Conservation (phyloP, 2,888 invertebrate genomes). For the Opisthograptis luteolata region DNA sequence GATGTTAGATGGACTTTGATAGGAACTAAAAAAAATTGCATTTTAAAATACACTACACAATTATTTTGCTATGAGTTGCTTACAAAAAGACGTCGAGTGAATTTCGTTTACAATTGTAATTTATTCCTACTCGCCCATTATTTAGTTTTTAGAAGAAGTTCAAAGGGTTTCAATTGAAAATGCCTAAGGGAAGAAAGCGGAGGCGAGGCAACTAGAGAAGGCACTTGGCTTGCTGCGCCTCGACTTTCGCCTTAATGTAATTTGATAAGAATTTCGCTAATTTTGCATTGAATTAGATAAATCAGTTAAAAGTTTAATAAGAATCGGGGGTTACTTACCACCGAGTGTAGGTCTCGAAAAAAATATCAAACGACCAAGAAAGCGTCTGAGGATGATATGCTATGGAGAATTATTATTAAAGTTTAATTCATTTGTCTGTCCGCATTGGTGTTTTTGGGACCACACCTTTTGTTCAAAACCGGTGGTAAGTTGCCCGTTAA, state of each 20-base stretch:
- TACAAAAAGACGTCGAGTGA: conserved; percentile 40
- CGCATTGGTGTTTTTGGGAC: too few species aligned
- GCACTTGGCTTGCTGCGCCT: conserved; percentile 35
- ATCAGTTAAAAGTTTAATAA: conserved; percentile 16
- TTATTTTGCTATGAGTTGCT: conserved; percentile 40
- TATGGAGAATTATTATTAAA: too few species aligned
- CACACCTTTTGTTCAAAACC: not conserved
- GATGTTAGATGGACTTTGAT: conserved; percentile 56
- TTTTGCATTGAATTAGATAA: conserved; percentile 24
- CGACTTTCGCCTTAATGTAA: conserved; percentile 9
- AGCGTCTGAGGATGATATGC: too few species aligned
- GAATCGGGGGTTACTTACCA: conserved; percentile 4
- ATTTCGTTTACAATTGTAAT: conserved; percentile 26
- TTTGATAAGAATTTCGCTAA: not conserved
- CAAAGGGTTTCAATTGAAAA: conserved; percentile 17
- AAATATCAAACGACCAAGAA: not conserved
- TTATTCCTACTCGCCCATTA: conserved; percentile 32
- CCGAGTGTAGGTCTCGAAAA: not conserved
- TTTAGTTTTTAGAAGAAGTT: not conserved
- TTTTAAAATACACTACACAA: conserved; percentile 41
- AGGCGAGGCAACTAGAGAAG: conserved; percentile 35
- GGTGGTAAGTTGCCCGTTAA: conserved; percentile 6
- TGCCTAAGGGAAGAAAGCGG: conserved; percentile 3
- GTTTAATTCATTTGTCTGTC: too few species aligned
- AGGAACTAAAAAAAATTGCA: conserved; percentile 48